A percentile compares a stretch with the other conserved stretches of the same genome.
Conservation (phyloP, 1,140 invertebrate genomes). For the Drosophila navojoa region DNA sequence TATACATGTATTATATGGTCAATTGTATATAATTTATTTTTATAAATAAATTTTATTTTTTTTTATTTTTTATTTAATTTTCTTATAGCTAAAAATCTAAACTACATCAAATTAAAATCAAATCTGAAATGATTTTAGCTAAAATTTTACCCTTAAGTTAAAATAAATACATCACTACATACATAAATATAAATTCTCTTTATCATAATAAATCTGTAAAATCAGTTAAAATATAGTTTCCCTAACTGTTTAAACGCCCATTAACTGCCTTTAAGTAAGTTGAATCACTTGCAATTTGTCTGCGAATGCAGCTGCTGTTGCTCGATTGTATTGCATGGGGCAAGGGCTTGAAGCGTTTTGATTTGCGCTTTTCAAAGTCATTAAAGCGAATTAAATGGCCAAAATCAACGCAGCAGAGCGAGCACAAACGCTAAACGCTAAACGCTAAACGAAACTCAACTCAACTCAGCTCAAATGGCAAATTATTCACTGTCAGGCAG, state of each 20-base stretch:
- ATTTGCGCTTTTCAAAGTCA: conserved; percentile 72
- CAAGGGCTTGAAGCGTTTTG: conserved; percentile 57
- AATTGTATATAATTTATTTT: too few relatives aligned
- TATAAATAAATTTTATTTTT: too few relatives aligned
- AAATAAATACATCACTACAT: too few relatives aligned
- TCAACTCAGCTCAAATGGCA: conserved; percentile 52
- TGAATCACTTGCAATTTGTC: conserved; percentile 16
- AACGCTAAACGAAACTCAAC: conserved; percentile 46
- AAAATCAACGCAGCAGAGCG: conserved; percentile 32
- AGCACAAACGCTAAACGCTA: conserved; percentile 5
- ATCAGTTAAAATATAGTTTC: neutral
- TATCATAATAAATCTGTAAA: neutral
- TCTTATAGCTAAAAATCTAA: too few relatives aligned
- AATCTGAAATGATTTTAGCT: too few relatives aligned
- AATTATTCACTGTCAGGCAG: conserved; percentile 80
- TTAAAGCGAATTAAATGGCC: conserved; percentile 64
- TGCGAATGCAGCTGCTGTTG: conserved; percentile 3
- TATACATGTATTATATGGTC: too few relatives aligned
- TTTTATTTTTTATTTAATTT: too few relatives aligned
- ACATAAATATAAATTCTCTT: too few relatives aligned
- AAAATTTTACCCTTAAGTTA: too few relatives aligned
- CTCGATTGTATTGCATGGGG: neutral
- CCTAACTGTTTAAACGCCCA: conserved; percentile 1
- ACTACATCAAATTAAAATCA: too few relatives aligned
- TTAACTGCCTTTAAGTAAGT: conserved; percentile 3